Base-by-base conservation (phyloP, 1,140 invertebrate species). In the Orchesella cincta region DNA sequence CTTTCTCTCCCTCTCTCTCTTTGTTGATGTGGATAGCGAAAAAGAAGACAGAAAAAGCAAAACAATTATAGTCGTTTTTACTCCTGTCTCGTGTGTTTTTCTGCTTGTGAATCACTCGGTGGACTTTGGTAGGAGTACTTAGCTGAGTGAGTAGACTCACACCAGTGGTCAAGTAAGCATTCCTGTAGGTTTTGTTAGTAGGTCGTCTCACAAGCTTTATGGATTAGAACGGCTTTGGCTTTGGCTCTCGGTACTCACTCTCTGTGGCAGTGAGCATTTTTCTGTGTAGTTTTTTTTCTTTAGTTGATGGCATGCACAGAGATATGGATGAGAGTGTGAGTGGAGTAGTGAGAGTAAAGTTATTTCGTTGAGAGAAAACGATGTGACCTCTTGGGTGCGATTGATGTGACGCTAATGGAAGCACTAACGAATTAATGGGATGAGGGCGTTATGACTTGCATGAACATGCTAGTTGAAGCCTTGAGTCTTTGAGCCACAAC, bases 341-440 rank as follows among this genome's bases (percentile, higher is more conserved):
- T 26, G 52, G 52, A 57, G 3, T 57, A n/a, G 8, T n/a, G 52
- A 23, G 23, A 57, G 5, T n/a, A n/a, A 57, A 57, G 39, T 46
- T 46, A 8, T 46, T 46, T 46, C 18, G 5, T 46, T 5, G 62
- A 33, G 31, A 67, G 31, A 67, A 31, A 67, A 33, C 62, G 62
- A 31, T 67, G 62, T 67, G 62, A 67, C 62, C 62, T 67, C 62
- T 67, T 67, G 62, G 62, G 62, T 67, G 62, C 62, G 62, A 67
- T 67, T 67, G 62, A 67, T 67, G 62, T 67, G 62, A 67, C 62
- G 31, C 62, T 67, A 67, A 67, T 67, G 62, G 62, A 67, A 67
- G 62, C 62, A 67, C 62, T 67, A 67, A 67, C 62, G 62, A 67
- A 67, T 67, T 67, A 67, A 67, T 31, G 62, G 62, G 62, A 67